Evolutionary conservation across 2,797 vertebrate species (phyloP).

Genomic region (Gephyroberyx darwinii): DNA sequence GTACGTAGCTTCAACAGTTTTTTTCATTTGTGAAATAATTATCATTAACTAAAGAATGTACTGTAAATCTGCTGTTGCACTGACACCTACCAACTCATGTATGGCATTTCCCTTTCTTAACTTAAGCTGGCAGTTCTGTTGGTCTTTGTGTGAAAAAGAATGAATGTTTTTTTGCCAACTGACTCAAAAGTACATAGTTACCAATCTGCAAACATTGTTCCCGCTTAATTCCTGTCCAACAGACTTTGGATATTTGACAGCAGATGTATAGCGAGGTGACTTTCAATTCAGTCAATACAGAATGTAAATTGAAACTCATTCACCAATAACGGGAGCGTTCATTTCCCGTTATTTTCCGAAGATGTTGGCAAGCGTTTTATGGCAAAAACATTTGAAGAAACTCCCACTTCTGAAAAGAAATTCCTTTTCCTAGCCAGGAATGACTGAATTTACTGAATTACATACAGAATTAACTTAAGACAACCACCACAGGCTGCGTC

Average conservation of each 20-base stretch:
- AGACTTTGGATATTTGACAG: not conserved
- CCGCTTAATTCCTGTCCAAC: not conserved
- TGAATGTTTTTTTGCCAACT: not conserved
- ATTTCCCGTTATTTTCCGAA: too few relatives aligned
- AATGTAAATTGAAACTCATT: not conserved
- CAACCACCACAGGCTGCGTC: too few relatives aligned
- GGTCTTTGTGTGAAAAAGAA: not conserved
- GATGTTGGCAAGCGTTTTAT: not conserved
- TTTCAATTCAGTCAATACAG: not conserved
- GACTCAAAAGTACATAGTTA: not conserved
- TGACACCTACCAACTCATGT: too few relatives aligned
- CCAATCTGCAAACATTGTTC: not conserved
- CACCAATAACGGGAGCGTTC: not conserved
- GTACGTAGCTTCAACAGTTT: not conserved
- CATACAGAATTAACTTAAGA: too few relatives aligned
- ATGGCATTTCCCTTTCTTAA: not conserved
- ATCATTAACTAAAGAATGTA: constrained; percentile 2
- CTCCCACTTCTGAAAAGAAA: not conserved
- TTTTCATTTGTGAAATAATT: not conserved
- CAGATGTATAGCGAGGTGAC: not conserved
- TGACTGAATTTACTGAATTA: not conserved
- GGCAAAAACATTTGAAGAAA: not conserved
- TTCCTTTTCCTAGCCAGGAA: too few relatives aligned
- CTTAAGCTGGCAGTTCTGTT: not conserved
- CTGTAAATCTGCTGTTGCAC: not conserved